Evolutionary conservation across 2,888 invertebrate genomes (phyloP).

Genomic region (Hetaerina titia): DNA sequence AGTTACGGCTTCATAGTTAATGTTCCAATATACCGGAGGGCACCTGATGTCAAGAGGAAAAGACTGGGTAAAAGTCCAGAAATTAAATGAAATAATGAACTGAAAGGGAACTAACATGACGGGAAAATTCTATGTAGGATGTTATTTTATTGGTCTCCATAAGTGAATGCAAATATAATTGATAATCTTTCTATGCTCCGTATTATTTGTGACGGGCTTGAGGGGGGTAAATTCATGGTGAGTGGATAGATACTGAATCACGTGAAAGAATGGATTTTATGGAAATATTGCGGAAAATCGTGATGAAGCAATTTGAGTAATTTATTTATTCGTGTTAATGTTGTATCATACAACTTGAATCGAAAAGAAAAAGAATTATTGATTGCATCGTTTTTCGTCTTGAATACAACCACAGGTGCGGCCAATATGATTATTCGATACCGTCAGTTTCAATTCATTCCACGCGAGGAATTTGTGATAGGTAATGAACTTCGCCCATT

Average conservation of each 20-base stretch:
- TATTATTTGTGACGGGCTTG: not conserved
- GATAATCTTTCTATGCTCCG: not conserved
- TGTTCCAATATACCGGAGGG: not conserved
- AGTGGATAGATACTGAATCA: not conserved
- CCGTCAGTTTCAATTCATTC: not conserved
- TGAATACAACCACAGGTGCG: not conserved
- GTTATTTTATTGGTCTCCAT: not conserved
- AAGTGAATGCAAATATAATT: not conserved
- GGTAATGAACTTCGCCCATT: not conserved
- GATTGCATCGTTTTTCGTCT: not conserved
- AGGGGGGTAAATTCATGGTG: not conserved
- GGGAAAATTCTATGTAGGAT: not conserved
- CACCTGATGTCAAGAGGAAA: not conserved
- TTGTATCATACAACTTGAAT: not conserved
- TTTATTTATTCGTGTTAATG: not conserved
- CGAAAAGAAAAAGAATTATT: not conserved
- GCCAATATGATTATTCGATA: not conserved
- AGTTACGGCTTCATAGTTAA: not conserved
- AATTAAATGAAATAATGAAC: not conserved
- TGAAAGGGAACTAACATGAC: not conserved
- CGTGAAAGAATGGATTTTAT: not conserved
- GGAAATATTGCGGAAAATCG: not conserved
- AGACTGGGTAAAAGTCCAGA: not conserved
- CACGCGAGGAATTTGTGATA: not conserved
- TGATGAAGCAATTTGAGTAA: not conserved